These are phyloP conservation scores for Cydia splendana DNA, from an alignment of 1,140 invertebrate species.

Conservation along the genomic window DNA sequence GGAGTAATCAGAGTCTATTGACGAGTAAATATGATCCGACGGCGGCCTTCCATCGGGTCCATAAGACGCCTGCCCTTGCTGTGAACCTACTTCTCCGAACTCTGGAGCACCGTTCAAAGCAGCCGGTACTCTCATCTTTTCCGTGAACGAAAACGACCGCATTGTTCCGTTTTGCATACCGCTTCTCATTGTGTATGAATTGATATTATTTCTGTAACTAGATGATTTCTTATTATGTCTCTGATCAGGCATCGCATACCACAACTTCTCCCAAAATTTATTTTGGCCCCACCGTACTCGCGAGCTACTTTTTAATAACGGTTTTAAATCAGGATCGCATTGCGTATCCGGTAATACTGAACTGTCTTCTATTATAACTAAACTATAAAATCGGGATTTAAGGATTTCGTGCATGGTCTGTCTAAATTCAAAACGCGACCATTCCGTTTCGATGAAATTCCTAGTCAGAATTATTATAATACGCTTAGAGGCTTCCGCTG, in stretches of 20 bases:
- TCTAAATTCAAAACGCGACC: slow-evolving; percentile 91
- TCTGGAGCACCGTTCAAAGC: slow-evolving; percentile 59
- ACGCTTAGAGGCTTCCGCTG: slow-evolving; percentile 90
- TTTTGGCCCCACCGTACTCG: slow-evolving; percentile 93
- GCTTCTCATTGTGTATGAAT: slow-evolving; percentile 86
- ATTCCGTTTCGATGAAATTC: slow-evolving; percentile 92
- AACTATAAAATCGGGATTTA: slow-evolving; percentile 88
- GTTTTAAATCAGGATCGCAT: slow-evolving; percentile 91
- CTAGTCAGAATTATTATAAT: slow-evolving; percentile 90
- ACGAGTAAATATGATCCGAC: slow-evolving; percentile 93
- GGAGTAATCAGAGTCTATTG: slow-evolving; percentile 91
- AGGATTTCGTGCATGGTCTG: slow-evolving; percentile 92
- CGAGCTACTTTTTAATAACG: slow-evolving; percentile 92
- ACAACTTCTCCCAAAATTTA: slow-evolving; percentile 94
- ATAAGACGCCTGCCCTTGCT: slow-evolving; percentile 63
- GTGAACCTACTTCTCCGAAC: slow-evolving; percentile 62
- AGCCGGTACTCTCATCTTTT: slow-evolving; percentile 67
- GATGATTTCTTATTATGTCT: slow-evolving; percentile 64
- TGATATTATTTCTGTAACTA: slow-evolving; percentile 86
- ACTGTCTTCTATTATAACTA: slow-evolving; percentile 90
- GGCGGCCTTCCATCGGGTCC: slow-evolving; percentile 82
- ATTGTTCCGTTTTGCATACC: slow-evolving; percentile 80
- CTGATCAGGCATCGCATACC: slow-evolving; percentile 90
- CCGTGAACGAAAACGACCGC: slow-evolving; percentile 74
- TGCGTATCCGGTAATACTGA: slow-evolving; percentile 89